phyloP scores from a whole-genome alignment of 2,113 vertebrate species.

The Paradoxurus hermaphroditus region DNA sequence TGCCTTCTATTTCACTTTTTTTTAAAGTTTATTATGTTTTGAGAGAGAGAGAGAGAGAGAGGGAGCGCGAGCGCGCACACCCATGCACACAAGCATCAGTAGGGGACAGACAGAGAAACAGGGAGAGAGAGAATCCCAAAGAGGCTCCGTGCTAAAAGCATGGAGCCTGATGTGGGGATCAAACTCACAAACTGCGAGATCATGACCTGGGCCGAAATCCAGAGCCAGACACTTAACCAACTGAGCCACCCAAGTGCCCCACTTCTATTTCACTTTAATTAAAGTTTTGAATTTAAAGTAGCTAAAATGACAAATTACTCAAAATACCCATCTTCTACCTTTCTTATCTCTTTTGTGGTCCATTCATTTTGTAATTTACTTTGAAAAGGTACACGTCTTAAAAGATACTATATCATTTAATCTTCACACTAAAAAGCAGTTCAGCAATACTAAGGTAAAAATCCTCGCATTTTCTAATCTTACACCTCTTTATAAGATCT shows the following conservation, averaged over 20 bases:
- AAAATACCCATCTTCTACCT: not conserved
- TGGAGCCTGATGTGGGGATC: too few species aligned
- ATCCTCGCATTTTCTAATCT: not conserved
- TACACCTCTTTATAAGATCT: not conserved
- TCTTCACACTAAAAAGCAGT: not conserved
- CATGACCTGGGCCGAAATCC: too few species aligned
- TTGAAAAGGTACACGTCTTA: not conserved
- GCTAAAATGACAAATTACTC: not conserved
- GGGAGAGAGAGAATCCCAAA: too few species aligned
- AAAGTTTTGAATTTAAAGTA: slow-evolving; percentile 27
- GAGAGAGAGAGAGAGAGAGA: too few species aligned
- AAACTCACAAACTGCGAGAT: too few species aligned
- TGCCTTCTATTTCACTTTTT: not conserved
- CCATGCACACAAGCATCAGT: too few species aligned
- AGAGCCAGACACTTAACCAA: too few species aligned
- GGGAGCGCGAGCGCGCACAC: too few species aligned
- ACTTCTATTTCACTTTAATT: slow-evolving; percentile 5
- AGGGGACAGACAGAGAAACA: too few species aligned
- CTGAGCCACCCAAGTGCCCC: too few species aligned
- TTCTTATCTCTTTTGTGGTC: not conserved
- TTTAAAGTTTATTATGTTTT: too few species aligned
- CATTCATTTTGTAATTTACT: slow-evolving; percentile 3
- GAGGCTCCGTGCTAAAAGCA: too few species aligned
- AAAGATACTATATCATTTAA: not conserved
- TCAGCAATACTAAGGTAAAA: not conserved